These are phyloP conservation scores for Ichneumoninae sp. DNA, from an alignment of 2,888 invertebrate genomes.

Conservation along the genomic window DNA sequence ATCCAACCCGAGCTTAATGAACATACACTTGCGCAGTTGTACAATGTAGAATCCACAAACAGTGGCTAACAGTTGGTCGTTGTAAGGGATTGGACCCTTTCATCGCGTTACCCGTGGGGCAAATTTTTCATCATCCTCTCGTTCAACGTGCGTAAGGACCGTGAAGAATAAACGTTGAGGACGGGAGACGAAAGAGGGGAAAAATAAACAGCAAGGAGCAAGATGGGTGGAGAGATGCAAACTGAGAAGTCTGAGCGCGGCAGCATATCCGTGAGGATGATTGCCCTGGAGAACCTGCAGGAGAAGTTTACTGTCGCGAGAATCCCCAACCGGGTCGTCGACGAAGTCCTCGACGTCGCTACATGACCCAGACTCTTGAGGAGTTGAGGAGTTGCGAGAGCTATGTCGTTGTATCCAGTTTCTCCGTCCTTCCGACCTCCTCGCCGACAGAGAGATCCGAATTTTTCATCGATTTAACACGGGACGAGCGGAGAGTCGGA, in stretches of 20 bases:
- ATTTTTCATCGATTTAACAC: neutral
- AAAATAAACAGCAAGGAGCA: neutral
- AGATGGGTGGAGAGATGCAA: neutral
- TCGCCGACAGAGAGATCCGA: neutral
- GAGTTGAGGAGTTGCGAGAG: neutral
- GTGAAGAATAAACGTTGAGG: neutral
- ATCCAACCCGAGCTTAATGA: too few species aligned
- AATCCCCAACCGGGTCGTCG: constrained; percentile 3
- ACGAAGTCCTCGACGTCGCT: neutral
- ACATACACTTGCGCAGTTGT: neutral
- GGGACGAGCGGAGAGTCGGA: neutral
- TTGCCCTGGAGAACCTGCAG: neutral
- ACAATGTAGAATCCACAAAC: neutral
- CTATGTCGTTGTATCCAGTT: constrained; percentile 5
- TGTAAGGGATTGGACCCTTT: neutral
- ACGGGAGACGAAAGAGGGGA: neutral
- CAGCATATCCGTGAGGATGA: neutral
- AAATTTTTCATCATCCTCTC: neutral
- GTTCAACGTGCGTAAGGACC: neutral
- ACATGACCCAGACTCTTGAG: neutral
- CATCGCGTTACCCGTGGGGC: neutral
- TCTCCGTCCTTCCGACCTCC: neutral
- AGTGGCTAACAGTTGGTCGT: neutral
- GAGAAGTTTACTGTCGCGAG: constrained; percentile 18
- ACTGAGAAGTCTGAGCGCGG: neutral